Conservation (phyloP, 2,113 vertebrate species). For the Daphoenositta chrysoptera region DNA sequence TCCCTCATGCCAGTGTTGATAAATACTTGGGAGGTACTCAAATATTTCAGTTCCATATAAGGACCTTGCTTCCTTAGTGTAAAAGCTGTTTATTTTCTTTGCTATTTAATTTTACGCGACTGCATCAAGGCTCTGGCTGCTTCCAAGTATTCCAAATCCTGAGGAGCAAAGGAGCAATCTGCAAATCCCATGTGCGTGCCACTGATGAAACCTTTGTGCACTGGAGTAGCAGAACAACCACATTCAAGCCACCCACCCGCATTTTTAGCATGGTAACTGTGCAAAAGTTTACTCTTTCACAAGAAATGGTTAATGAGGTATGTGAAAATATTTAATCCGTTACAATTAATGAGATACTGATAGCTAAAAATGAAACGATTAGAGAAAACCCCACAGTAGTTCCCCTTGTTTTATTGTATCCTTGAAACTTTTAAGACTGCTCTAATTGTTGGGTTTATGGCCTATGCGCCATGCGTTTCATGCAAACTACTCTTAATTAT, state of each 20-base stretch:
- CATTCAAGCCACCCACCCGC: not conserved
- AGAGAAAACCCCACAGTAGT: not conserved
- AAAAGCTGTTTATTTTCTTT: constrained; percentile 45
- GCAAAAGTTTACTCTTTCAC: not conserved
- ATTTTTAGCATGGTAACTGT: not conserved
- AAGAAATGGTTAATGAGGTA: not conserved
- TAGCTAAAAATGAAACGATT: not conserved
- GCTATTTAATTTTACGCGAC: not conserved
- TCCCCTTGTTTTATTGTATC: not conserved
- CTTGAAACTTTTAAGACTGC: not conserved
- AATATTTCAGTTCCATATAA: constrained; percentile 25
- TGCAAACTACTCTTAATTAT: not conserved
- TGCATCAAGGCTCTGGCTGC: not conserved
- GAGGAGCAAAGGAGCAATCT: not conserved
- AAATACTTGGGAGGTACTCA: constrained; percentile 29
- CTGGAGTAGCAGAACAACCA: not conserved
- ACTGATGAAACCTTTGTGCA: not conserved
- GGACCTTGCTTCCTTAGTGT: not conserved
- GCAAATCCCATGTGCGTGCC: not conserved
- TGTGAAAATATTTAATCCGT: not conserved
- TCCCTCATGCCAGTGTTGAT: not conserved
- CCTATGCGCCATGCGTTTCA: rapidly evolving
- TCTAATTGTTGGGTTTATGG: not conserved
- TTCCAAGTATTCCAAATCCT: not conserved
- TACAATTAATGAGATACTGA: not conserved